phyloP scores from a whole-genome alignment of 1,140 invertebrate genomes.

The Microplitis mediator region DNA sequence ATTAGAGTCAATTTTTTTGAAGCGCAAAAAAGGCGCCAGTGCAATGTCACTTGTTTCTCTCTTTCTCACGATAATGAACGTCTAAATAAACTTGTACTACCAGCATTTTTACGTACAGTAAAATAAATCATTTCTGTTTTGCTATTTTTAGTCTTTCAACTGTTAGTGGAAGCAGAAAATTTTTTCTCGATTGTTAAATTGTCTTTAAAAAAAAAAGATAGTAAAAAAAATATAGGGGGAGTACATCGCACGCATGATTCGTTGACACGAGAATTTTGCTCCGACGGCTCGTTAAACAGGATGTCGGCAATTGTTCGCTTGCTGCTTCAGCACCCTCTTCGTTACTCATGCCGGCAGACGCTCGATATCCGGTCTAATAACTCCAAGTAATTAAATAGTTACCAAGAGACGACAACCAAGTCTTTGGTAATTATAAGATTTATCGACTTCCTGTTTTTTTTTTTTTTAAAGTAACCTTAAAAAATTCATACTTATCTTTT shows the following conservation, averaged over 20 bases:
- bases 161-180: not conserved
- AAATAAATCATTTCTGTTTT: not conserved
- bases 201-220: not conserved
- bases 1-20: constrained; percentile 6
- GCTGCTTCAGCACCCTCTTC: not conserved
- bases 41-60: not conserved
- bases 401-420: not conserved
- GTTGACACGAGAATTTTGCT: constrained; percentile 13
- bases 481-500: no score
- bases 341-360: not conserved
- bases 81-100: constrained; percentile 6
- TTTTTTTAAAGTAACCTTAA: no score
- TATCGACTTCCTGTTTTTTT: no score
- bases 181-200: not conserved
- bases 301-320: constrained; percentile 2
- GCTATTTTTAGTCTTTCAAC: no score
- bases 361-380: constrained; percentile 18
- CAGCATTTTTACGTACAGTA: not conserved
- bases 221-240: not conserved
- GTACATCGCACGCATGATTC: constrained; percentile 6
- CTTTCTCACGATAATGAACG: constrained; percentile 4
- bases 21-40: not conserved
- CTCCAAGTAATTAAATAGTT: constrained; percentile 16
- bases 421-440: not conserved
- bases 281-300: constrained; percentile 10